These are phyloP conservation scores for Nomada ferruginata DNA, from an alignment of 2,888 invertebrate genomes.

Conservation along the genomic window DNA sequence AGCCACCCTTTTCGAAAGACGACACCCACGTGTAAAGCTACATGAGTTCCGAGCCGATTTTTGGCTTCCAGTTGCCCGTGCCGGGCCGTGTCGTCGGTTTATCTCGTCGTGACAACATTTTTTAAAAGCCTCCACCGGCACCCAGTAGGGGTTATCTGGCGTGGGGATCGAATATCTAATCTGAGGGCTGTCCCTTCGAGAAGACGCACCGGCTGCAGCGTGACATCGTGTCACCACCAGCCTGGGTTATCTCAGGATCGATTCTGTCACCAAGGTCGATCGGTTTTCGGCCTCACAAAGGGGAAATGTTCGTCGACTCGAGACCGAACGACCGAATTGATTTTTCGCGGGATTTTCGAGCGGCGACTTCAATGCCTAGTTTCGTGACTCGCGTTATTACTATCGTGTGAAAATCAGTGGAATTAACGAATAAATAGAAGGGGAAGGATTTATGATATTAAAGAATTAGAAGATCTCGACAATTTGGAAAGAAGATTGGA, in stretches of 20 bases:
- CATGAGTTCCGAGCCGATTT: conserved; percentile 4
- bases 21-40: conserved; percentile 29
- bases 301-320: conserved; percentile 14
- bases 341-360: background rate
- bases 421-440: too few species aligned
- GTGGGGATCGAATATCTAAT: conserved; percentile 70
- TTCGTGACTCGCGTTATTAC: background rate
- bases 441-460: too few species aligned
- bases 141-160: conserved; percentile 59
- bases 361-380: conserved; percentile 53
- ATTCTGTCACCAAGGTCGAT: conserved; percentile 49
- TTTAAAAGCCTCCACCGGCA: conserved; percentile 46
- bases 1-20: conserved; percentile 14
- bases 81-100: conserved; percentile 51
- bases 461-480: too few species aligned
- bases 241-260: conserved; percentile 64
- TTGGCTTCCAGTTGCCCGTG: conserved; percentile 30
- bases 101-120: conserved; percentile 62
- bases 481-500: too few species aligned
- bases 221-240: conserved; percentile 68
- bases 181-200: conserved; percentile 57
- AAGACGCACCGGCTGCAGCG: conserved; percentile 67
- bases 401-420: background rate
- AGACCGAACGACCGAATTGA: background rate
- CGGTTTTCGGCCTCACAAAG: conserved; percentile 40